phyloP scores from a whole-genome alignment of 2,113 vertebrate genomes.

The Leucosticte australis region DNA sequence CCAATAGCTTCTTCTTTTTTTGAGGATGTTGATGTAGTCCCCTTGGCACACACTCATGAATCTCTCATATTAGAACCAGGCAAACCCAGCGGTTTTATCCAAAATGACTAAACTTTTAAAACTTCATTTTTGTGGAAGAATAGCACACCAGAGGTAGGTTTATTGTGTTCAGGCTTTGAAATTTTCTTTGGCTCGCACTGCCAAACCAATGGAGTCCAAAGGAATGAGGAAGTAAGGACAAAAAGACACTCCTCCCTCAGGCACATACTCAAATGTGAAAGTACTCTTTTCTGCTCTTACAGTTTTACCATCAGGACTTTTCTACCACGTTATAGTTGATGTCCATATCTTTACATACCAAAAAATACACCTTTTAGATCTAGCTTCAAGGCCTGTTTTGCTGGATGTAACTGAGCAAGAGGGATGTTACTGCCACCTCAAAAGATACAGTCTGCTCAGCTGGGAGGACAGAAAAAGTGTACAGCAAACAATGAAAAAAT shows the following conservation, averaged over 20 bases:
- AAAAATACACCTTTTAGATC: not conserved
- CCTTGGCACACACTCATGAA: not conserved
- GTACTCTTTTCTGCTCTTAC: not conserved
- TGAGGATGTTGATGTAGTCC: not conserved
- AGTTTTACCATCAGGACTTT: not conserved
- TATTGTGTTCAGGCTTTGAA: not conserved
- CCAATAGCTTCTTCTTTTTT: not conserved
- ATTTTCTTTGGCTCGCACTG: not conserved
- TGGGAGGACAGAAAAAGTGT: not conserved
- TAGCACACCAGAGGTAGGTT: not conserved
- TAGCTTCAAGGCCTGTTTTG: not conserved
- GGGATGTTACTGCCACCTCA: not conserved
- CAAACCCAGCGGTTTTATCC: not conserved
- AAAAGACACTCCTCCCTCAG: rapidly evolving
- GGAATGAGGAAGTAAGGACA: not conserved
- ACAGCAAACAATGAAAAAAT: not conserved
- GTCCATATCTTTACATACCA: not conserved
- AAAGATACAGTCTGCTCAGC: not conserved
- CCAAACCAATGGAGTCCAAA: not conserved
- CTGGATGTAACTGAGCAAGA: not conserved
- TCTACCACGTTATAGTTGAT: not conserved
- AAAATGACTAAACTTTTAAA: not conserved
- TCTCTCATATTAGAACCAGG: not conserved
- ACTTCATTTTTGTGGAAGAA: not conserved
- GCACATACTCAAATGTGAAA: not conserved